phyloP scores from a whole-genome alignment of 2,888 invertebrate genomes.

The Oscheius sp. region DNA sequence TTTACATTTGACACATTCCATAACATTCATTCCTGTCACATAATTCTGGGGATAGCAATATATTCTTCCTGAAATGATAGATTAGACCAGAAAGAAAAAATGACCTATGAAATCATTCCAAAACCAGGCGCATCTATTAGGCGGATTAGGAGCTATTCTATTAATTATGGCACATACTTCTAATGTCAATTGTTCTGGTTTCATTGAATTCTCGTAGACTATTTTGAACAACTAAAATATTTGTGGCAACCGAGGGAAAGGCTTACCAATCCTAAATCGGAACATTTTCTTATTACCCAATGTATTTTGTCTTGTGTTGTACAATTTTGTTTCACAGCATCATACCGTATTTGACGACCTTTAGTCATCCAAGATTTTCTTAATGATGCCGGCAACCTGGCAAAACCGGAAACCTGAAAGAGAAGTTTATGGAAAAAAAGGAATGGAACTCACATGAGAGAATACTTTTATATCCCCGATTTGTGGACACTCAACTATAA shows the following conservation, averaged over 20 bases:
- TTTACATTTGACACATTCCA: slow-evolving; percentile 40
- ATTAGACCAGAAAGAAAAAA: neutral
- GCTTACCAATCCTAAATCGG: slow-evolving; percentile 34
- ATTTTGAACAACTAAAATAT: slow-evolving; percentile 6
- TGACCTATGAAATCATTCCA: slow-evolving; percentile 62
- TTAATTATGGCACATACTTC: slow-evolving; percentile 49
- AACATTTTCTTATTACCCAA: slow-evolving; percentile 29
- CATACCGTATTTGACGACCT: slow-evolving; percentile 39
- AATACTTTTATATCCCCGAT: slow-evolving; percentile 25
- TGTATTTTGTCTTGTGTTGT: slow-evolving; percentile 26
- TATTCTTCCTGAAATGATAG: slow-evolving; percentile 38
- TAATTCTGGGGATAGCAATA: slow-evolving; percentile 36
- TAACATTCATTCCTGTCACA: slow-evolving; percentile 31
- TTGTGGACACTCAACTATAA: slow-evolving; percentile 27
- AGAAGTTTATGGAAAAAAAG: no score
- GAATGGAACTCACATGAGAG: slow-evolving; percentile 34
- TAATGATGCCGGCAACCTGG: slow-evolving; percentile 16
- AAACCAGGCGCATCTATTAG: slow-evolving; percentile 49
- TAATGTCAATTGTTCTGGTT: slow-evolving; percentile 5
- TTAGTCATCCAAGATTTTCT: slow-evolving; percentile 40
- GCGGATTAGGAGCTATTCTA: slow-evolving; percentile 40
- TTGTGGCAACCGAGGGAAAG: neutral
- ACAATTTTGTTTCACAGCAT: slow-evolving; percentile 28
- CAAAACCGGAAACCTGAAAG: slow-evolving; percentile 35
- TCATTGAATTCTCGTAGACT: slow-evolving; percentile 21